These are phyloP conservation scores for Dorcus hopei DNA, from an alignment of 2,888 invertebrate genomes.

Conservation along the genomic window DNA sequence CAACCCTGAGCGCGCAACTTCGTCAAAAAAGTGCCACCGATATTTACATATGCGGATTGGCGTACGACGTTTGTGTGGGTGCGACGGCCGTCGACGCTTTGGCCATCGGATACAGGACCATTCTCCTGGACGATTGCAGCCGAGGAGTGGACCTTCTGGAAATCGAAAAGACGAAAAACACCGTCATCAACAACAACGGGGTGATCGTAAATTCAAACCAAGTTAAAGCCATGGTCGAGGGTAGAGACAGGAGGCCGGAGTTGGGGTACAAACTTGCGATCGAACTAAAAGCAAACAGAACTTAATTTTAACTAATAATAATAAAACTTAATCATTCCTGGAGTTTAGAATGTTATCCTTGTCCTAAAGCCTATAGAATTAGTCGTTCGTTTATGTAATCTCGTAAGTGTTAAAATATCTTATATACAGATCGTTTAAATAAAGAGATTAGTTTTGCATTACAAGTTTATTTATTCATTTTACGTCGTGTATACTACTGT, in stretches of 20 bases:
- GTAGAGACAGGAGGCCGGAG: constrained; percentile 81
- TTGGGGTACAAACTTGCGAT: constrained; percentile 85
- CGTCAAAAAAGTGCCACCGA: constrained; percentile 80
- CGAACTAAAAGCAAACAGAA: constrained; percentile 60
- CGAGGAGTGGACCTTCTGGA: constrained; percentile 83
- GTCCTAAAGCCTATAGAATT: not conserved
- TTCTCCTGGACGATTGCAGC: constrained; percentile 86
- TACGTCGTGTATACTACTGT: too few relatives aligned
- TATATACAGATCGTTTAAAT: constrained; percentile 14
- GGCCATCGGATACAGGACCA: constrained; percentile 87
- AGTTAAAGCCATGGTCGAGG: constrained; percentile 85
- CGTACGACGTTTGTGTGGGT: constrained; percentile 94
- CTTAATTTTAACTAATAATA: not conserved
- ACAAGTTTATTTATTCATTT: not conserved
- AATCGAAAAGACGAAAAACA: constrained; percentile 78
- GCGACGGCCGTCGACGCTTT: constrained; percentile 86
- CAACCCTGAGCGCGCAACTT: constrained; percentile 77
- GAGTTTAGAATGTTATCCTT: too few relatives aligned
- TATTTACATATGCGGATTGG: constrained; percentile 91
- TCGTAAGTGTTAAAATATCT: not conserved
- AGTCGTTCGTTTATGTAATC: not conserved
- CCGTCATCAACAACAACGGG: constrained; percentile 71
- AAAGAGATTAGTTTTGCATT: constrained; percentile 23
- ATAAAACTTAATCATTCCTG: too few relatives aligned
- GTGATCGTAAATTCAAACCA: constrained; percentile 77